These are phyloP conservation scores for Prorops nasuta DNA, from an alignment of 1,140 invertebrate species.

Conservation along the genomic window DNA sequence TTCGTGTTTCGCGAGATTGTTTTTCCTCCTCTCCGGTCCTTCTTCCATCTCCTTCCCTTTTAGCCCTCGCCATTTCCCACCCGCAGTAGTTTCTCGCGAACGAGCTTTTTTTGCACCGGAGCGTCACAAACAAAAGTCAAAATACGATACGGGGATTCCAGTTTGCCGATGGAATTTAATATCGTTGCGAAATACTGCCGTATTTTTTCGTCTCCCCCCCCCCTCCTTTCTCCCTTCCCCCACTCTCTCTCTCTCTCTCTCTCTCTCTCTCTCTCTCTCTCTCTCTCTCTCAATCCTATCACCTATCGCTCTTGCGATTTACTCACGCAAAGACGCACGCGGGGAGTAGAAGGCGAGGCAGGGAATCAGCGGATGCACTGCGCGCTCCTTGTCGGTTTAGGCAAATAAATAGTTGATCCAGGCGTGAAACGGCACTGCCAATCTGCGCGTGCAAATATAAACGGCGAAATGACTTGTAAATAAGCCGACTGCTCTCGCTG, in stretches of 20 bases:
- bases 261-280: conserved; percentile 5
- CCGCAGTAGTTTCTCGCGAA: no score
- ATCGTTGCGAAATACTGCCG: conserved; percentile 28
- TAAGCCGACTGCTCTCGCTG: conserved; percentile 21
- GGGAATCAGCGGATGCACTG: no score
- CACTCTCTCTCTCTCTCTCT: conserved; percentile 10
- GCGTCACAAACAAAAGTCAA: conserved; percentile 29
- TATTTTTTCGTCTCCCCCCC: conserved; percentile 16
- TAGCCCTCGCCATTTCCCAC: no score
- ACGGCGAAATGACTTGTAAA: conserved; percentile 37
- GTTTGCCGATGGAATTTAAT: conserved; percentile 33
- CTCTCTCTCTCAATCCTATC: background rate
- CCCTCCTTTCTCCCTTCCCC: conserved; percentile 2
- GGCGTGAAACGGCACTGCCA: background rate
- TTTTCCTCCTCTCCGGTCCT: conserved; percentile 13
- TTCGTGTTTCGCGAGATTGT: conserved; percentile 5
- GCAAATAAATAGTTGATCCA: background rate
- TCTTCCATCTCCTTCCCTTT: no score
- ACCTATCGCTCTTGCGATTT: background rate
- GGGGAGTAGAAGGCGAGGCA: no score
- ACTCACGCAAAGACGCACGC: no score
- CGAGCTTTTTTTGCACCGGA: conserved; percentile 23
- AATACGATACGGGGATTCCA: conserved; percentile 27
- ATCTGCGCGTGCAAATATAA: conserved; percentile 29
- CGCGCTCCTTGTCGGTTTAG: background rate